phyloP scores from a whole-genome alignment of 1,140 invertebrate genomes.

The Littorina saxatilis region DNA sequence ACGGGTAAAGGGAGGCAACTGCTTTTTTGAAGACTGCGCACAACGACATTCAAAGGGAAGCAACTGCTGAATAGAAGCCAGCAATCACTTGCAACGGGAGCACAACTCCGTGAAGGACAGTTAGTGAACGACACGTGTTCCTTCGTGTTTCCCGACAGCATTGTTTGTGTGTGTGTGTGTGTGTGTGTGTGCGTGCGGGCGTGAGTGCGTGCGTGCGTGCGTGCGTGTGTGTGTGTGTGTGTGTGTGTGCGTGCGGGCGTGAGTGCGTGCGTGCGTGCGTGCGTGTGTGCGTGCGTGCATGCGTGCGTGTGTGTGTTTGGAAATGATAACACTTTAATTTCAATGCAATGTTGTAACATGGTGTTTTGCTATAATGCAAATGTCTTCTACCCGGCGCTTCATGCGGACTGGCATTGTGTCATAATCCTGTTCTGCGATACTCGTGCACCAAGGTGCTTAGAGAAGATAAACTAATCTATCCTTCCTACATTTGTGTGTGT shows the following conservation, averaged over 20 bases:
- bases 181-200: neutral
- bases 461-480: neutral
- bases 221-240: neutral
- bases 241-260: neutral
- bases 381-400: neutral
- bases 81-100: neutral
- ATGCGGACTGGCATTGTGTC: neutral
- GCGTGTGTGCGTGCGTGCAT: conserved; percentile 9
- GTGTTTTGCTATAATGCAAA: no score
- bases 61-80: neutral
- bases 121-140: neutral
- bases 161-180: neutral
- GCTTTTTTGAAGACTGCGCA: neutral
- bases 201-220: neutral
- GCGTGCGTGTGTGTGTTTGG: conserved; percentile 5
- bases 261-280: neutral
- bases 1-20: no score
- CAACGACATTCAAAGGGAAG: neutral
- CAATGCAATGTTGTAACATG: no score
- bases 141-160: neutral
- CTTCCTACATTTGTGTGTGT: neutral
- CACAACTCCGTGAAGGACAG: neutral
- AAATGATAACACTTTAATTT: no score
- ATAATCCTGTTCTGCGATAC: no score
- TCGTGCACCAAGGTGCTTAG: no score